These are phyloP conservation scores for Paedocypris micromegethes DNA, from an alignment of 2,797 vertebrate species.

Conservation along the genomic window DNA sequence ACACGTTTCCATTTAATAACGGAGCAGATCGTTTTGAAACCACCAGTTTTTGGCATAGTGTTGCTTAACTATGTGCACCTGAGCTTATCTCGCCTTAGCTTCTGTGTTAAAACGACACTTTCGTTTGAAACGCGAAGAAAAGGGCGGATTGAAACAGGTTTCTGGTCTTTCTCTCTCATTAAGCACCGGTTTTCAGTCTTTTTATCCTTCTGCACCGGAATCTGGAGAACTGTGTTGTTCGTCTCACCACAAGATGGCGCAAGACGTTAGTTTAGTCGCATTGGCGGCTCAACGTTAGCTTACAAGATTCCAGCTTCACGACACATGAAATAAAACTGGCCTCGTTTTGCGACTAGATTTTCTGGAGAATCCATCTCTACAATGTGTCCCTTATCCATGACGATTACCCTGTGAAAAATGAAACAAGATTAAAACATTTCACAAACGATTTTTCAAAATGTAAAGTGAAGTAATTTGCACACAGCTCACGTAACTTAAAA, in stretches of 20 bases:
- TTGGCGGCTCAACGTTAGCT: not conserved
- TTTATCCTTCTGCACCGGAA: conserved; percentile 15
- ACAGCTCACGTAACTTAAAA: not conserved
- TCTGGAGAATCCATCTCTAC: conserved; percentile 83
- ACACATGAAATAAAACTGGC: conserved; percentile 86
- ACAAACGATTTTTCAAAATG: not conserved
- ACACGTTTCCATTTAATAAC: too few species aligned
- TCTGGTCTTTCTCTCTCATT: conserved; percentile 10
- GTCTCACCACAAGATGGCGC: conserved; percentile 36
- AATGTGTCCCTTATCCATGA: conserved; percentile 84
- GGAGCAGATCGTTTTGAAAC: too few species aligned
- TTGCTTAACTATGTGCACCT: too few species aligned
- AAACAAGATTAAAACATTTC: conserved; percentile 2
- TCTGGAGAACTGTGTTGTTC: conserved; percentile 5
- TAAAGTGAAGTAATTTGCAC: not conserved
- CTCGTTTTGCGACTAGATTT: conserved; percentile 77
- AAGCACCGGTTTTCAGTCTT: conserved; percentile 24
- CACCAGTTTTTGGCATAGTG: too few species aligned
- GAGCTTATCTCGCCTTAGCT: too few species aligned
- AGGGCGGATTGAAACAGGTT: conserved; percentile 13
- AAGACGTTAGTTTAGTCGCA: not conserved
- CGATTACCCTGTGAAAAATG: conserved; percentile 75
- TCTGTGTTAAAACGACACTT: too few species aligned
- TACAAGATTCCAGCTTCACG: conserved; percentile 80
- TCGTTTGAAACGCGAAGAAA: not conserved